Conservation (phyloP, 1,140 invertebrate species). For the Nylanderia fulva region DNA sequence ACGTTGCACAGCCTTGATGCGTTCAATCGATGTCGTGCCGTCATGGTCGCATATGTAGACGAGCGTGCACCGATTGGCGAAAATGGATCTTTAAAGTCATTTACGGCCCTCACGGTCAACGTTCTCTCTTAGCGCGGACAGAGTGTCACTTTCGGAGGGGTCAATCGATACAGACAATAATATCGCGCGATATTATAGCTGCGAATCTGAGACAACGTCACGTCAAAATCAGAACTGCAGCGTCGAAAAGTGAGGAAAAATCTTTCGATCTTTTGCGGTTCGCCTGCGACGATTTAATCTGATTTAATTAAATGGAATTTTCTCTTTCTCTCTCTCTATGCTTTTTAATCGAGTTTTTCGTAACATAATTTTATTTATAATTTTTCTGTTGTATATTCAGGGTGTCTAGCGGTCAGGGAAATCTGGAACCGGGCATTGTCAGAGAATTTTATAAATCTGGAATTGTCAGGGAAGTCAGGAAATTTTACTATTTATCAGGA, state of each 20-base stretch:
- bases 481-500: too few relatives aligned
- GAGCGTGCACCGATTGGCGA: slow-evolving; percentile 8
- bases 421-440: too few relatives aligned
- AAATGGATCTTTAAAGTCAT: slow-evolving; percentile 42
- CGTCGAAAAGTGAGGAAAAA: not conserved
- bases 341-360: too few relatives aligned
- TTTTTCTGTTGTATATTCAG: too few relatives aligned
- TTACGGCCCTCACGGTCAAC: slow-evolving; percentile 37
- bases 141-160: not conserved
- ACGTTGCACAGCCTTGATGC: not conserved
- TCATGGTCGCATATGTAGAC: not conserved
- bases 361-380: too few relatives aligned
- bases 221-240: not conserved
- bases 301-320: not conserved
- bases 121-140: not conserved
- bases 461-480: too few relatives aligned
- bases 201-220: not conserved
- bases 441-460: too few relatives aligned
- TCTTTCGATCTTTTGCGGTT: not conserved
- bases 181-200: not conserved
- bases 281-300: not conserved
- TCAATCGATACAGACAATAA: slow-evolving; percentile 15
- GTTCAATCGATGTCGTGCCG: not conserved
- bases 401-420: too few relatives aligned
- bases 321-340: not conserved